These are phyloP conservation scores for Sycophila texana DNA, from an alignment of 2,888 invertebrate genomes.

Conservation along the genomic window DNA sequence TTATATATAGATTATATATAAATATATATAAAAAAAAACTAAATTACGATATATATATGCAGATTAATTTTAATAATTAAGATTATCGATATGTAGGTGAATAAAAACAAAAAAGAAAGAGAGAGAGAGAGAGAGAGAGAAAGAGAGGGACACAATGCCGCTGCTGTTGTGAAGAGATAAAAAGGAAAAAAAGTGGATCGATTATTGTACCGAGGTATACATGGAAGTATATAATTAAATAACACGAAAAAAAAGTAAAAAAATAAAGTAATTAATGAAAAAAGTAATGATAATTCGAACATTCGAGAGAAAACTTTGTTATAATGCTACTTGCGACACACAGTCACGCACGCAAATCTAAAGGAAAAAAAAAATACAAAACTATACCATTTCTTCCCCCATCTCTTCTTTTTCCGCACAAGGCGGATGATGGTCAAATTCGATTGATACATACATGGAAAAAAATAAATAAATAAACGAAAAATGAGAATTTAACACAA, in stretches of 20 bases:
- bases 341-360: constrained; percentile 27
- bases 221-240: constrained; percentile 2
- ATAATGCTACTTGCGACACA: constrained; percentile 42
- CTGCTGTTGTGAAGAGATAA: constrained; percentile 65
- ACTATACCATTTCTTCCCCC: constrained; percentile 45
- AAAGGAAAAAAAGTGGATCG: constrained; percentile 43
- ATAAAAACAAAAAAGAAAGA: constrained; percentile 20
- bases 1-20: constrained; percentile 40
- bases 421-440: too few species aligned
- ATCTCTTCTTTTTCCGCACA: constrained; percentile 39
- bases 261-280: constrained; percentile 32
- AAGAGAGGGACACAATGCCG: constrained; percentile 43
- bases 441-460: too few species aligned
- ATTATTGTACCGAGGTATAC: constrained; percentile 46
- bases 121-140: too few species aligned
- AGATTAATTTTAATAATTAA: constrained; percentile 66
- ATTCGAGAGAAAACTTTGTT: constrained; percentile 43
- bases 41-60: constrained; percentile 61
- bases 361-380: too few species aligned
- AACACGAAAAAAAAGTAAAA: not conserved
- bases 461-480: constrained; percentile 29
- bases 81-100: constrained; percentile 60
- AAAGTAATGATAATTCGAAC: constrained; percentile 36
- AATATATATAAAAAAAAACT: constrained; percentile 57
- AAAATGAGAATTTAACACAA: constrained; percentile 36